Evolutionary conservation across 2,113 vertebrate species (phyloP), one percentile per base, ranked within the genome.

Genomic region (Heteronetta atricapilla): DNA sequence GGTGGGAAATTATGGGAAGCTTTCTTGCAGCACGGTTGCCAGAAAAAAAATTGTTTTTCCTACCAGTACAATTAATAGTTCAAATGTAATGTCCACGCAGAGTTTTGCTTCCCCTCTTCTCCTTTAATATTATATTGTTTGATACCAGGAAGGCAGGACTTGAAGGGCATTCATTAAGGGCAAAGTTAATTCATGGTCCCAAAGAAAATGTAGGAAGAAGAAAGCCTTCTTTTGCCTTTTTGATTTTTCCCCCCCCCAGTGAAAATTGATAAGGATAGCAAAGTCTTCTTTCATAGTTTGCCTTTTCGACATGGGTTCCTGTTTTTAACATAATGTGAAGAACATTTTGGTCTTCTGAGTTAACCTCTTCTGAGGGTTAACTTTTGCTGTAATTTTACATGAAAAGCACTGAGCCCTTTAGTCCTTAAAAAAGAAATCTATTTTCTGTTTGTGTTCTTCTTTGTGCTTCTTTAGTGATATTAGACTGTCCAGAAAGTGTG

Each of bases 241-340:
- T 82, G 36, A 7, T 23, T 11, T 29, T 12, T 26, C 1, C 16
- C 11, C 2, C 3, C 5, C 4, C 5, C 0, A 38, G 1, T 2
- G 44, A 29, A 74, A 42, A 58, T 12, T 63, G 55, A 21, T 72
- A 72, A 64, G 6, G 6, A 8, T 28, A 64, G 25, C 36, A 63
- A 36, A 81, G 29, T 58, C 22, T n/a, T 6, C 56, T 16, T 75
- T 19, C 33, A 10, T 34, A 31, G 11, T 58, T 38, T 34, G 13
- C 29, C 67, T 67, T 90, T 86, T 67, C 11, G 14, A 15, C n/a
- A 74, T 22, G 7, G 15, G 11, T 89, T 87, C 23, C 52, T 86
- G 52, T 75, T 69, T 85, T 73, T 12, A 64, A 55, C 0, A 0
- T 17, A 58, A 28, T 7, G 19, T 46, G 58, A 75, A 36, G 34